A percentile compares a stretch with the other conserved stretches of the same genome.
These are phyloP conservation scores for Lasioglossum lativentre DNA, from an alignment of 2,888 invertebrate species.

Conservation along the genomic window DNA sequence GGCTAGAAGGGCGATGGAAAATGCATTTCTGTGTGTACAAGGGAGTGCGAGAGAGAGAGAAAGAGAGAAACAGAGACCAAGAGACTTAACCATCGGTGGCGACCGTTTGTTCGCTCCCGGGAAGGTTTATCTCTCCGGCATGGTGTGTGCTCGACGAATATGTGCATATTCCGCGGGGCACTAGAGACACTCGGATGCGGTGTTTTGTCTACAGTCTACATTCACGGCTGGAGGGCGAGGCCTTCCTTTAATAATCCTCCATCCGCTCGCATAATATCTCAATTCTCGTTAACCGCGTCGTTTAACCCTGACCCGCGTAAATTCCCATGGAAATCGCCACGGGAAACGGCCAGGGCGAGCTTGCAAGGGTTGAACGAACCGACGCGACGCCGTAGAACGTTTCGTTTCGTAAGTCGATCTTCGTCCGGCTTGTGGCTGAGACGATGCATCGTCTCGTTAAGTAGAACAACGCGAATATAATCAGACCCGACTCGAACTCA, in stretches of 20 bases:
- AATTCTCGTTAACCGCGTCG: slow-evolving; percentile 48
- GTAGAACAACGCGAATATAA: neutral
- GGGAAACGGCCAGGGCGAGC: neutral
- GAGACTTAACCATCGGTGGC: slow-evolving; percentile 51
- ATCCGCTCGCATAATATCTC: slow-evolving; percentile 47
- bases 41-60: neutral
- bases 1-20: slow-evolving; percentile 16
- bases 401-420: neutral
- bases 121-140: slow-evolving; percentile 48
- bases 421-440: neutral
- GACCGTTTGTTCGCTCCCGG: slow-evolving; percentile 41
- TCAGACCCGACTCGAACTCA: neutral
- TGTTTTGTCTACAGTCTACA: slow-evolving; percentile 18
- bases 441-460: neutral
- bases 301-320: slow-evolving; percentile 25
- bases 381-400: neutral
- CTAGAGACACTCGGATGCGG: slow-evolving; percentile 42
- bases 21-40: slow-evolving; percentile 37
- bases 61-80: neutral
- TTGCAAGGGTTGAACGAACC: neutral
- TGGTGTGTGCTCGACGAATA: slow-evolving; percentile 24
- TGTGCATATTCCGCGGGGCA: slow-evolving; percentile 11
- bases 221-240: slow-evolving; percentile 22
- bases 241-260: slow-evolving; percentile 36
- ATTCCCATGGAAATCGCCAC: slow-evolving; percentile 42